Percentiles rank a stretch among this genome's conserved stretches.
Conservation (phyloP, 2,113 vertebrate genomes). For the Nibea albiflora region DNA sequence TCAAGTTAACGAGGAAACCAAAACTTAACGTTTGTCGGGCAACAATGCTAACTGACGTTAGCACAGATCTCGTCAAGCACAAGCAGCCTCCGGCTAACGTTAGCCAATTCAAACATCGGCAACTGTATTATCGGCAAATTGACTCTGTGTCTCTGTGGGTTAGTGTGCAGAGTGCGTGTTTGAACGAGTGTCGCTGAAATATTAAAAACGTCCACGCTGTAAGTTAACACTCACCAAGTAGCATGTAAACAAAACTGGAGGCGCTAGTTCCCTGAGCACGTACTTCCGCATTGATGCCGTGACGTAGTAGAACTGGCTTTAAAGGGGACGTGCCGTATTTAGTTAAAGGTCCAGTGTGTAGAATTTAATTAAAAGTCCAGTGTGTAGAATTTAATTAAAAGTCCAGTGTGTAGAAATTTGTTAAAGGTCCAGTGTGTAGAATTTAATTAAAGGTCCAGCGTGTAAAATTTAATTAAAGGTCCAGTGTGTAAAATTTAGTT, state of each 20-base stretch:
- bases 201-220: neutral
- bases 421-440: conserved; percentile 7
- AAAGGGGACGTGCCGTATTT: conserved; percentile 43
- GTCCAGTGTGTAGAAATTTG: too few species aligned
- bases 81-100: neutral
- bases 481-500: too few species aligned
- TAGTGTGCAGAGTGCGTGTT: fast-evolving
- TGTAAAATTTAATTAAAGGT: neutral
- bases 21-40: conserved; percentile 22
- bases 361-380: neutral
- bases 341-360: too few species aligned
- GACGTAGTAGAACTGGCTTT: conserved; percentile 46
- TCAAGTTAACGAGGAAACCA: conserved; percentile 25
- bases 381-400: too few species aligned
- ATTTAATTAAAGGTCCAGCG: too few species aligned
- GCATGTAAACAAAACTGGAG: conserved; percentile 63
- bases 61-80: neutral
- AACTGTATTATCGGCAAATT: neutral
- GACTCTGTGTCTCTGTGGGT: neutral
- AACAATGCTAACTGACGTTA: conserved; percentile 29
- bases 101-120: neutral
- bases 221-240: conserved; percentile 39
- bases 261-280: conserved; percentile 8
- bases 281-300: conserved; percentile 62
- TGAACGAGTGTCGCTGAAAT: too few species aligned